Conservation (phyloP, 2,797 vertebrate species). For the Centroberyx gerrardi region DNA sequence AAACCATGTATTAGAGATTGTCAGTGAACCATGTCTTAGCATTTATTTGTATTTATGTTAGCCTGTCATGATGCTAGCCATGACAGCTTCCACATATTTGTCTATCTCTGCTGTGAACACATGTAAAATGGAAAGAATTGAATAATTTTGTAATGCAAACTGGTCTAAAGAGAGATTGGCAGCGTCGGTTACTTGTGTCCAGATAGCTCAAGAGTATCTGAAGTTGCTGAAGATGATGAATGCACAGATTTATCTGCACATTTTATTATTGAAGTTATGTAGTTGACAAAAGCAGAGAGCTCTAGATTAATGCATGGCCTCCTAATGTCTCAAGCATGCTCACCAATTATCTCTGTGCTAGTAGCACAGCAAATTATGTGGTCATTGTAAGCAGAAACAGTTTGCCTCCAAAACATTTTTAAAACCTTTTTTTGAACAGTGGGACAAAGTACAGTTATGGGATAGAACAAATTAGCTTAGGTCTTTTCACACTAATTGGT, state of each 20-base stretch:
- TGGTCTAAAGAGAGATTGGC: neutral
- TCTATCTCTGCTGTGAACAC: neutral
- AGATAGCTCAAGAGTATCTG: neutral
- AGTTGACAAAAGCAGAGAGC: neutral
- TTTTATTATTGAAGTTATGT: neutral
- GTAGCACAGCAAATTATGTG: neutral
- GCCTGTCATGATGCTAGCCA: neutral
- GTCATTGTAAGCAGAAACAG: neutral
- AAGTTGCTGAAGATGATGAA: neutral
- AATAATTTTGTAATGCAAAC: neutral
- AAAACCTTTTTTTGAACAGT: neutral
- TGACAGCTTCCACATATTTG: neutral
- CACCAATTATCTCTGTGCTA: neutral
- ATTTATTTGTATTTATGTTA: slow-evolving; percentile 12
- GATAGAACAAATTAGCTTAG: neutral
- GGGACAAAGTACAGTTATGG: neutral
- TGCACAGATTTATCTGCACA: neutral
- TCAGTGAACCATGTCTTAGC: slow-evolving; percentile 15
- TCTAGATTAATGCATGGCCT: too few relatives aligned
- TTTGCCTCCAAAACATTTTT: neutral
- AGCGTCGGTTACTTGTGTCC: neutral
- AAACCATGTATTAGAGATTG: slow-evolving; percentile 13
- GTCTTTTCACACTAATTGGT: neutral
- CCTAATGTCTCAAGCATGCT: neutral
- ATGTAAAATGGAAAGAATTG: neutral